Evolutionary conservation across 2,797 vertebrate genomes (phyloP).

Genomic region (Hypotaenidia philippensis): DNA sequence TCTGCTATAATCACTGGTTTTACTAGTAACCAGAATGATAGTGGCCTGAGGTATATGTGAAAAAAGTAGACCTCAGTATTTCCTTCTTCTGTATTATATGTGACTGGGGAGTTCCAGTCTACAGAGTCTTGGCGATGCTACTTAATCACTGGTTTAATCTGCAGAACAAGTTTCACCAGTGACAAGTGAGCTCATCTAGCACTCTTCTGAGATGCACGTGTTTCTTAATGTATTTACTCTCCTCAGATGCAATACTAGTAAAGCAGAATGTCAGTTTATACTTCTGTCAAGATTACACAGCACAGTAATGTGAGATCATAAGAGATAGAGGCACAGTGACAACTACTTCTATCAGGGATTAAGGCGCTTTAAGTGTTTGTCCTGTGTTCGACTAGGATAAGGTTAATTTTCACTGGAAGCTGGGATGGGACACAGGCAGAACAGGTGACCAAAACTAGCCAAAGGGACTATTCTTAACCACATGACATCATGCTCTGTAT

Average conservation of each 20-base stretch:
- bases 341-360: background rate
- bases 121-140: background rate
- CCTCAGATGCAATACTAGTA: background rate
- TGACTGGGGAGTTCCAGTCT: background rate
- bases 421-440: too few relatives aligned
- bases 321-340: background rate
- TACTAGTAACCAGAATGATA: background rate
- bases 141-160: background rate
- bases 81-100: background rate
- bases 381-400: too few relatives aligned
- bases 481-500: too few relatives aligned
- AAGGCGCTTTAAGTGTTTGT: background rate
- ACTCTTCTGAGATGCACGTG: background rate
- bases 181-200: background rate
- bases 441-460: too few relatives aligned
- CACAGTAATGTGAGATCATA: background rate
- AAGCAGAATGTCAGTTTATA: background rate
- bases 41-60: background rate
- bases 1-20: background rate
- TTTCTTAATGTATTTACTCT: background rate
- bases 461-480: too few relatives aligned
- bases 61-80: background rate
- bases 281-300: background rate
- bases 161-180: background rate
- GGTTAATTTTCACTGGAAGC: too few relatives aligned